Conservation (phyloP, 1,140 invertebrate species). For the Drusus annulatus region DNA sequence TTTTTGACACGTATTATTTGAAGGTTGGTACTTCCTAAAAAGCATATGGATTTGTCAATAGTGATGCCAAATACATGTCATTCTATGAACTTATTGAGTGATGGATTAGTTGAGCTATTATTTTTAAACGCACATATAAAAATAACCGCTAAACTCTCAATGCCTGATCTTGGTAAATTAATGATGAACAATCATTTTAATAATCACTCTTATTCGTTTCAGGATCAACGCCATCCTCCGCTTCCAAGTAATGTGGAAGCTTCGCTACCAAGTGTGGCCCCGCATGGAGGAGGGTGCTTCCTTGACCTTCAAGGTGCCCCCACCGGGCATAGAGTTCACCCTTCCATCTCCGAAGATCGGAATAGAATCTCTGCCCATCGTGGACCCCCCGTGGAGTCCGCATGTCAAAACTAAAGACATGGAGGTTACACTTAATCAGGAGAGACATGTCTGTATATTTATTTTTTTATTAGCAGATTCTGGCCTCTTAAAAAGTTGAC, state of each 20-base stretch:
- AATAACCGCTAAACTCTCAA: too few relatives aligned
- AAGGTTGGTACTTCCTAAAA: too few relatives aligned
- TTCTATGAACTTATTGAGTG: too few relatives aligned
- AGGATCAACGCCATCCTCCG: conserved; percentile 73
- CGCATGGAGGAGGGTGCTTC: conserved; percentile 98
- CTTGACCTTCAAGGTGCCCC: conserved; percentile 95
- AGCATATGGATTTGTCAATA: too few relatives aligned
- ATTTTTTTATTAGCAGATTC: neutral
- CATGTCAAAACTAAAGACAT: conserved; percentile 98
- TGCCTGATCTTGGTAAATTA: too few relatives aligned
- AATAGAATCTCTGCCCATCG: conserved; percentile 92
- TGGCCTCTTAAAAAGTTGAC: too few relatives aligned
- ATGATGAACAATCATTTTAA: conserved; percentile 12
- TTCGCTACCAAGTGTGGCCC: conserved; percentile 98
- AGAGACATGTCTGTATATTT: conserved; percentile 88
- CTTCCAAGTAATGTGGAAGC: conserved; percentile 96
- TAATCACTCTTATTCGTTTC: conserved; percentile 33
- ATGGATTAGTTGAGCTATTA: too few relatives aligned
- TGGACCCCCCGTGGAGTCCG: conserved; percentile 99
- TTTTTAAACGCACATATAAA: too few relatives aligned
- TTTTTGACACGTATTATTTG: too few relatives aligned
- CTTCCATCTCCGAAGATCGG: conserved; percentile 98
- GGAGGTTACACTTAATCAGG: conserved; percentile 98
- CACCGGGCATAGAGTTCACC: conserved; percentile 98
- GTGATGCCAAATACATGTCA: too few relatives aligned